Evolutionary conservation across 2,797 vertebrate species (phyloP).

Genomic region (Sebastes hubbsi): DNA sequence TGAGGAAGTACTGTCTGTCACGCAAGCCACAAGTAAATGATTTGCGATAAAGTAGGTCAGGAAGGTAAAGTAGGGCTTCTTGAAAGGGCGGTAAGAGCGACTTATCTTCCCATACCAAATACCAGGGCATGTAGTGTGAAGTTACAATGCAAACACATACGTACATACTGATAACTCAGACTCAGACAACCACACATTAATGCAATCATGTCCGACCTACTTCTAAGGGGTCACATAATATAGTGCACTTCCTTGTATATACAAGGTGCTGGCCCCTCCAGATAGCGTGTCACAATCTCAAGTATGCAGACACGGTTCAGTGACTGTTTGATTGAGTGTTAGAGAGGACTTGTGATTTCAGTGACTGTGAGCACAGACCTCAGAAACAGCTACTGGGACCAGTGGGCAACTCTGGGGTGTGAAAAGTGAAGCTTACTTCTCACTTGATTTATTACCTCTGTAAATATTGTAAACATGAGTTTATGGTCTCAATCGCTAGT

Average conservation of each 20-base stretch:
- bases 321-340: conserved; percentile 40
- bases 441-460: no score
- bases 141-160: background rate
- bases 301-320: background rate
- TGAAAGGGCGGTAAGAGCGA: background rate
- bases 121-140: background rate
- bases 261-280: background rate
- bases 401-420: no score
- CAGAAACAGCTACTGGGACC: background rate
- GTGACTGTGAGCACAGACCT: background rate
- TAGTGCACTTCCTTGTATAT: background rate
- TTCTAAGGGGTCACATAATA: background rate
- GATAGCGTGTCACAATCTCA: background rate
- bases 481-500: no score
- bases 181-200: background rate
- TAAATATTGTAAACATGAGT: no score
- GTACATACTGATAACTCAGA: background rate
- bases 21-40: background rate
- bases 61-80: background rate
- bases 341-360: conserved; percentile 2
- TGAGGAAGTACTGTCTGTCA: background rate
- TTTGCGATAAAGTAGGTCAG: background rate
- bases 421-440: no score
- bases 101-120: background rate
- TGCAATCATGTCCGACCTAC: background rate